Evolutionary conservation across 2,888 invertebrate species (phyloP).

Genomic region (Adela reaumurella): DNA sequence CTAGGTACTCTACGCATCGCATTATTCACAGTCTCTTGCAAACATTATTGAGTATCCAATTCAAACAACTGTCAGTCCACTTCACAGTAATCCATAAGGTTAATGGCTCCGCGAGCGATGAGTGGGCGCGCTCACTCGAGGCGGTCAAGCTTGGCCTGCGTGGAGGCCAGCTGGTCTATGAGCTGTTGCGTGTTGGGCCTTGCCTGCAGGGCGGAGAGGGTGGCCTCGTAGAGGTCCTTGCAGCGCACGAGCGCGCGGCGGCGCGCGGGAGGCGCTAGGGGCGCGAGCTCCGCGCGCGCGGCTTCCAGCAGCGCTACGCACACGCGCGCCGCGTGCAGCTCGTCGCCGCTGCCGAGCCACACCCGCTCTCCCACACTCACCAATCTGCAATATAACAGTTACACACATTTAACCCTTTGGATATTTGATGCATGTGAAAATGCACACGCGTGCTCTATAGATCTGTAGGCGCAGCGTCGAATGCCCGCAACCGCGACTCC

Average conservation of each 20-base stretch:
- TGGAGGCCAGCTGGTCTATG: slow-evolving; percentile 40
- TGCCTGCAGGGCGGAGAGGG: slow-evolving; percentile 39
- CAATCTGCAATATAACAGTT: no score
- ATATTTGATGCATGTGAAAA: no score
- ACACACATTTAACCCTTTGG: no score
- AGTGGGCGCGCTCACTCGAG: slow-evolving; percentile 28
- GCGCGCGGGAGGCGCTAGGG: slow-evolving; percentile 43
- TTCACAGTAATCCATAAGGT: no score
- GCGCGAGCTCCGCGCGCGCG: slow-evolving; percentile 61
- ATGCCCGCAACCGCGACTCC: no score
- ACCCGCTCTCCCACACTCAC: slow-evolving; percentile 79
- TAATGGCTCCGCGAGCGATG: no score
- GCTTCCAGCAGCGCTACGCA: slow-evolving; percentile 68
- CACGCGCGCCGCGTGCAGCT: slow-evolving; percentile 79
- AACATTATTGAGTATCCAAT: no score
- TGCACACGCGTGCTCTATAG: no score
- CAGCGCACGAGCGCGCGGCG: slow-evolving; percentile 39
- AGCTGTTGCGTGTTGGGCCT: slow-evolving; percentile 42
- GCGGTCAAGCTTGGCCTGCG: slow-evolving; percentile 44
- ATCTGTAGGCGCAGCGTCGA: no score
- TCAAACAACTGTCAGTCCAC: no score
- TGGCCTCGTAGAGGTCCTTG: slow-evolving; percentile 44
- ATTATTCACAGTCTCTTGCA: no score
- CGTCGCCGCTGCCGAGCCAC: slow-evolving; percentile 82
- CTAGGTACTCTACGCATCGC: no score